Evolutionary conservation across 2,113 vertebrate species (phyloP), one percentile per base, ranked within the genome.

Genomic region (Bostrychus sinensis): DNA sequence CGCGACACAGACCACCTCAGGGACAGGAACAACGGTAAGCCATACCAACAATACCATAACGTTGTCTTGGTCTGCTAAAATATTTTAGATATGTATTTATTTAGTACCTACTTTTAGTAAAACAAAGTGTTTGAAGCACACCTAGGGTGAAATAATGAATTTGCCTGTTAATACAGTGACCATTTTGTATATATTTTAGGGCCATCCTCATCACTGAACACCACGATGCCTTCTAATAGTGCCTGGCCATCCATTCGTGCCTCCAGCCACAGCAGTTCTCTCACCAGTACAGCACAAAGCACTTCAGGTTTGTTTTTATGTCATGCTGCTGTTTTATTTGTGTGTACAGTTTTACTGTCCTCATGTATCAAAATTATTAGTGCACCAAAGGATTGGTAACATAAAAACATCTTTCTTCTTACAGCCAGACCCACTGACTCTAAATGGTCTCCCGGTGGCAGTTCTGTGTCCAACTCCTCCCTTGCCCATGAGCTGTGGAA

Each of bases 241-340:
- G 97, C 97, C 97, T 99, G 97, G 97, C 97, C 97, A 95, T 98
- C 96, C 96, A 96, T 98, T 96, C 96, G 97, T 99, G 97, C 97
- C 97, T 99, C 97, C 96, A 97, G 94, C 95, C 96, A 96, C 94
- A 96, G 91, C 93, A 93, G 94, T 95, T 96, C 96, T 94, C 96
- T 98, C 95, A 98, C 95, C 97, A 98, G 96, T 93, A 96, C 97
- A 96, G 97, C 97, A 99, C 97, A 98, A 96, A 98, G 96, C 96
- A 98, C 96, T 97, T 96, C 97, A 96, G 97, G 97, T 98, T 13
- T 25, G 45, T 16, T 13, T 48, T 5, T 2, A 13, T 7, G 7
- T 37, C n/a, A n/a, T n/a, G n/a, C n/a, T n/a, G n/a, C n/a, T n/a
- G n/a, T n/a, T n/a, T n/a, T n/a, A n/a, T n/a, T n/a, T n/a, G n/a